Conservation (phyloP, 2,888 invertebrate genomes). For the Micoletzkya japonica region DNA sequence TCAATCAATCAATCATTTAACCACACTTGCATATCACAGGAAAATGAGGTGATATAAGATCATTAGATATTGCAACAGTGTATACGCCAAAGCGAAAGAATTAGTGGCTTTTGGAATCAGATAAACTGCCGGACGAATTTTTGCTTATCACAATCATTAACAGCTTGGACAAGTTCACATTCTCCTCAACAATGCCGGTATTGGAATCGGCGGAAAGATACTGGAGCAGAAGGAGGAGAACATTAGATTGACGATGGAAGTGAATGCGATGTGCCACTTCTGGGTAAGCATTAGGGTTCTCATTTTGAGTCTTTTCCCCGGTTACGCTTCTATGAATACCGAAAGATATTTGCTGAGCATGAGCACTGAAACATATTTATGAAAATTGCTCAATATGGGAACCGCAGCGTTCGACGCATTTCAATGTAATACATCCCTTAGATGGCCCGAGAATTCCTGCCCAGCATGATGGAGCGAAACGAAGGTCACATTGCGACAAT, state of each 20-base stretch:
- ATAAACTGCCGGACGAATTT: too few species aligned
- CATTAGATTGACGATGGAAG: slow-evolving; percentile 12
- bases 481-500: slow-evolving; percentile 17
- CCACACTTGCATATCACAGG: too few species aligned
- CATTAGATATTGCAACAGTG: too few species aligned
- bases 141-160: too few species aligned
- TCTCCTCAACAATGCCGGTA: slow-evolving; percentile 21
- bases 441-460: slow-evolving; percentile 24
- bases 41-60: too few species aligned
- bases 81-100: too few species aligned
- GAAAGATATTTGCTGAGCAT: not conserved
- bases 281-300: too few species aligned
- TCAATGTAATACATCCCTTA: not conserved
- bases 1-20: too few species aligned
- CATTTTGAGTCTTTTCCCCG: too few species aligned
- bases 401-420: not conserved
- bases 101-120: too few species aligned
- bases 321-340: not conserved
- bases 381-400: not conserved
- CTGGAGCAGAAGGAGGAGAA: slow-evolving; percentile 9
- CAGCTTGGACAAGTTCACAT: slow-evolving; percentile 24
- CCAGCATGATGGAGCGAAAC: slow-evolving; percentile 6
- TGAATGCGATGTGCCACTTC: slow-evolving; percentile 19
- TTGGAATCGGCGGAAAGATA: slow-evolving; percentile 22
- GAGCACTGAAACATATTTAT: not conserved